A percentile compares a stretch with the other conserved stretches of the same genome.
Evolutionary conservation across 2,797 vertebrate species (phyloP).

Genomic region (Anableps anableps): DNA sequence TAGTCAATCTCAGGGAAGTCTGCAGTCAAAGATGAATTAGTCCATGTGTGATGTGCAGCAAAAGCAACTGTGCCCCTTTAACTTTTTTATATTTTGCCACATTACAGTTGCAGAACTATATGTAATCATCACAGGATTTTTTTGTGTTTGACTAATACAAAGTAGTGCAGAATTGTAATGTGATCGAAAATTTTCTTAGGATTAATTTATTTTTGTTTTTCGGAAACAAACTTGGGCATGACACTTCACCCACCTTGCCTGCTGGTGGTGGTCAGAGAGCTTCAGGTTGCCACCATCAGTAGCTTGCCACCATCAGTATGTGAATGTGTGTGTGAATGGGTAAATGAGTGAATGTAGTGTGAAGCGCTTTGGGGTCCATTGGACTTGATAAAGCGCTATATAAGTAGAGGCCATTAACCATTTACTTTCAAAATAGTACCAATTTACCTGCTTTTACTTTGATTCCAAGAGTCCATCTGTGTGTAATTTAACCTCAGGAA

Average conservation of each 20-base stretch:
- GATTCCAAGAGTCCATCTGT: not conserved
- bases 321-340: no score
- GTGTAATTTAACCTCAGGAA: not conserved
- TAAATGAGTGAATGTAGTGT: no score
- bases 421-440: not conserved
- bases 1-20: not conserved
- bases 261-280: no score
- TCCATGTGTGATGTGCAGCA: not conserved
- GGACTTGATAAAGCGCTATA: no score
- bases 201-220: not conserved
- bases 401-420: no score
- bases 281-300: no score
- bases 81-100: not conserved
- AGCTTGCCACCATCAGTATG: no score
- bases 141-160: not conserved
- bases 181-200: not conserved
- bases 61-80: not conserved
- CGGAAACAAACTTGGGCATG: no score
- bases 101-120: not conserved
- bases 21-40: not conserved
- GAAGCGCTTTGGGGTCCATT: no score
- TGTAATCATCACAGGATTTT: not conserved
- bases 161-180: not conserved
- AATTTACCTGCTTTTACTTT: not conserved
- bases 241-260: no score